phyloP scores from a whole-genome alignment of 2,113 vertebrate genomes.

The Chlorodrepanis virens region DNA sequence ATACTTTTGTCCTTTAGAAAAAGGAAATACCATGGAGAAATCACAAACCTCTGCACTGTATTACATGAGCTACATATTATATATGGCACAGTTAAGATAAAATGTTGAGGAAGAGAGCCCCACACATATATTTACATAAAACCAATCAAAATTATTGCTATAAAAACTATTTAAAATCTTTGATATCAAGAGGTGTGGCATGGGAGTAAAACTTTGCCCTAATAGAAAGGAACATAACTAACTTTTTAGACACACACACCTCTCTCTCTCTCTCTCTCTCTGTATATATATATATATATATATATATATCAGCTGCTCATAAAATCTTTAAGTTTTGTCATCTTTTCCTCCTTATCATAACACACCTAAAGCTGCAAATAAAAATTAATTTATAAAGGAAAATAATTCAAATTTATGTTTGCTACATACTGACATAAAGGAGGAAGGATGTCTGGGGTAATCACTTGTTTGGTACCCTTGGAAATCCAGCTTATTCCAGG shows the following conservation, averaged over 20 bases:
- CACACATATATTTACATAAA: background rate
- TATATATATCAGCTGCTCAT: background rate
- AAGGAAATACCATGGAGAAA: background rate
- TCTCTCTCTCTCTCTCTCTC: no score
- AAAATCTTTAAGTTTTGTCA: background rate
- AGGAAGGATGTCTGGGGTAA: background rate
- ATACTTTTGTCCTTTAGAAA: background rate
- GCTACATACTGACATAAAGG: background rate
- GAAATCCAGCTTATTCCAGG: background rate
- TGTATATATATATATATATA: no score
- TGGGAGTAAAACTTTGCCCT: background rate
- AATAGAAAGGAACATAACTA: background rate
- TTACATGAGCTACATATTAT: background rate
- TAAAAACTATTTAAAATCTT: background rate
- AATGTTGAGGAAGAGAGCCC: background rate
- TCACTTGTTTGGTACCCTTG: background rate
- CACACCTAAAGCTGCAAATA: background rate
- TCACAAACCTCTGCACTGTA: rapidly evolving
- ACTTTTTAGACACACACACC: background rate
- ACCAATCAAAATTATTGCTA: background rate
- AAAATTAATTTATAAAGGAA: background rate
- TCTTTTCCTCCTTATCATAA: background rate
- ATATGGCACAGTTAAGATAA: background rate
- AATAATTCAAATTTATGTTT: background rate
- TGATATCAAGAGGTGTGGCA: background rate